Percentiles rank a stretch among this genome's conserved stretches.
These are phyloP conservation scores for Dolichopus griseipennis DNA, from an alignment of 2,888 invertebrate genomes.

Conservation along the genomic window DNA sequence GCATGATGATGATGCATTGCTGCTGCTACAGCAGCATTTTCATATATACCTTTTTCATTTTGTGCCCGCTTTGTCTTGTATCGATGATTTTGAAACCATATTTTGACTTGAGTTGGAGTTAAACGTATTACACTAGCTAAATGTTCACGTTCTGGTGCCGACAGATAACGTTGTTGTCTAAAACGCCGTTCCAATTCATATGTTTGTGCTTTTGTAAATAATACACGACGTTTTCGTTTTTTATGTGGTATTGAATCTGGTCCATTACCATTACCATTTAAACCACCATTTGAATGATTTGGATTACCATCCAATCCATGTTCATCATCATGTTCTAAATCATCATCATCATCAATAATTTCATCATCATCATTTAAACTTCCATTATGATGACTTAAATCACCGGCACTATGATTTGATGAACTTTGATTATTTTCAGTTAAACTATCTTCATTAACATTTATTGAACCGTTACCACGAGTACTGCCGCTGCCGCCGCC, in stretches of 20 bases:
- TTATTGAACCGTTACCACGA: constrained; percentile 27
- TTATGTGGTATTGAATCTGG: constrained; percentile 56
- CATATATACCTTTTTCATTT: constrained; percentile 78
- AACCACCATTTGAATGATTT: constrained; percentile 25
- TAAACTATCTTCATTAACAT: constrained; percentile 34
- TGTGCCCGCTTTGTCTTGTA: constrained; percentile 98
- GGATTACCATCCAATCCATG: constrained; percentile 32
- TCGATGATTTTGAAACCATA: constrained; percentile 99
- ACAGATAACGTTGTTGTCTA: constrained; percentile 90
- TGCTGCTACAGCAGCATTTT: constrained; percentile 40
- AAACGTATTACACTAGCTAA: constrained; percentile 88
- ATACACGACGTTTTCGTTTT: constrained; percentile 88
- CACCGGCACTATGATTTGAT: constrained; percentile 16
- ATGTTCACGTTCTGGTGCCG: constrained; percentile 95
- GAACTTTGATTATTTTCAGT: constrained; percentile 30
- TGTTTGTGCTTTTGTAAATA: constrained; percentile 96
- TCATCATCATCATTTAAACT: constrained; percentile 46
- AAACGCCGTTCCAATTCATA: constrained; percentile 92
- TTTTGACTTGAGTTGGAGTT: constrained; percentile 96
- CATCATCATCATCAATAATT: constrained; percentile 45
- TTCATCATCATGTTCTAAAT: constrained; percentile 49
- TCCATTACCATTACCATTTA: constrained; percentile 22
- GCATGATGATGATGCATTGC: constrained; percentile 30
- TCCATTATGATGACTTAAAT: constrained; percentile 22
- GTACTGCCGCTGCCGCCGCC: constrained; percentile 26